Evolutionary conservation across 2,888 invertebrate species (phyloP), one percentile per base, ranked within the genome.

Genomic region (Aspidiotus rigidus): DNA sequence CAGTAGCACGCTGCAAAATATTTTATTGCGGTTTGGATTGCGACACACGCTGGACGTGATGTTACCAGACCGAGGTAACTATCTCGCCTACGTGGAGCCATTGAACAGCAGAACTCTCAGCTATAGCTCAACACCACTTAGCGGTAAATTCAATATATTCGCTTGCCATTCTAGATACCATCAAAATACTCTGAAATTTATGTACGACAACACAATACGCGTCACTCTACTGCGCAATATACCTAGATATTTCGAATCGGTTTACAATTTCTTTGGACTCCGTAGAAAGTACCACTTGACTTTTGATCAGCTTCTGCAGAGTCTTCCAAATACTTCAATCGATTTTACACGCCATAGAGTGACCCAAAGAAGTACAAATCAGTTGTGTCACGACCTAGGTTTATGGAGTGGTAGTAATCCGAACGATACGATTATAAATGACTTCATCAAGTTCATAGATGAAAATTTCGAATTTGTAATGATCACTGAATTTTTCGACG

Each of bases 341-440:
- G n/a, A 10, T 0, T 40, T 28, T 9, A 40, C 28, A n/a, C 40
- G 40, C 5, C 40, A 7, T 13, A 62, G 42, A 17, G 16, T 28
- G 16, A 28, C 53, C 2, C 71, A 69, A 62, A 69, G 72, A 17
- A 74, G 75, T 57, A 61, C 72, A 17, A 75, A 75, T 62, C 75
- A 75, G 69, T 74, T 75, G 75, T 72, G 73, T 54, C 73, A 69
- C 60, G 75, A 75, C 60, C 69, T 74, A 11, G 75, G 75, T 16
- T 60, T 74, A 17, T 17, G 57, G 8, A 44, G 71, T 9, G 53
- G 69, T 55, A 7, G 71, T 61, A 72, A 71, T 49, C 42, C 69
- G 7, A 67, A 71, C 39, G 13, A 55, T 1, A 53, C 63, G 7
- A 64, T 67, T 54, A 72, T 74, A 8, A 42, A 69, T 8, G 60